phyloP scores from a whole-genome alignment of 2,888 invertebrate species.

The Eristalis arbustorum region DNA sequence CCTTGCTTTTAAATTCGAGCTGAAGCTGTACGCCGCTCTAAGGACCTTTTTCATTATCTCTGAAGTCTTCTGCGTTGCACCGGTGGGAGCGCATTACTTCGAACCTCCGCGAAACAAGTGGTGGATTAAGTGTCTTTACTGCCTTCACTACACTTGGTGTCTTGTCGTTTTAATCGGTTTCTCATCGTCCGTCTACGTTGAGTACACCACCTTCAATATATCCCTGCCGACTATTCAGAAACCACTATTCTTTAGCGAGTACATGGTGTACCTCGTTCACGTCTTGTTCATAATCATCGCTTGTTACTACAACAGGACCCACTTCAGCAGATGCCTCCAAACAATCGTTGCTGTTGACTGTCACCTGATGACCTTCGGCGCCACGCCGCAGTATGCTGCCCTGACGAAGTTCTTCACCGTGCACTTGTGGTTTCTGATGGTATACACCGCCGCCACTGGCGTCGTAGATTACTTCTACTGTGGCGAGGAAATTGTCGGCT shows the following conservation, averaged over 20 bases:
- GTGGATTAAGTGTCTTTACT: constrained; percentile 8
- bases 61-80: constrained; percentile 70
- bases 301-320: constrained; percentile 46
- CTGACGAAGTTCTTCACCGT: constrained; percentile 42
- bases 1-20: constrained; percentile 42
- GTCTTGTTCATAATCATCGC: constrained; percentile 57
- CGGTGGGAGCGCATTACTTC: constrained; percentile 59
- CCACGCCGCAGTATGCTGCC: constrained; percentile 16
- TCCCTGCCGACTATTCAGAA: constrained; percentile 71
- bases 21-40: constrained; percentile 55
- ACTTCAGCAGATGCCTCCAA: constrained; percentile 48
- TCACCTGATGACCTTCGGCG: constrained; percentile 43
- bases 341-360: constrained; percentile 70
- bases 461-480: constrained; percentile 64
- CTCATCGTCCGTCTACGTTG: constrained; percentile 43
- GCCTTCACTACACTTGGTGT: constrained; percentile 71
- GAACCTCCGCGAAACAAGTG: background rate
- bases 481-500: background rate
- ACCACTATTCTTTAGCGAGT: constrained; percentile 72
- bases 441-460: constrained; percentile 27
- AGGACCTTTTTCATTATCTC: constrained; percentile 63
- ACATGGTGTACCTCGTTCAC: constrained; percentile 69
- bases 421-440: constrained; percentile 64
- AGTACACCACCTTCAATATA: constrained; percentile 57
- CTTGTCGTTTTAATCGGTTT: constrained; percentile 53